Conservation (phyloP, 2,113 vertebrate species). For the Acanthochromis polyacanthus region DNA sequence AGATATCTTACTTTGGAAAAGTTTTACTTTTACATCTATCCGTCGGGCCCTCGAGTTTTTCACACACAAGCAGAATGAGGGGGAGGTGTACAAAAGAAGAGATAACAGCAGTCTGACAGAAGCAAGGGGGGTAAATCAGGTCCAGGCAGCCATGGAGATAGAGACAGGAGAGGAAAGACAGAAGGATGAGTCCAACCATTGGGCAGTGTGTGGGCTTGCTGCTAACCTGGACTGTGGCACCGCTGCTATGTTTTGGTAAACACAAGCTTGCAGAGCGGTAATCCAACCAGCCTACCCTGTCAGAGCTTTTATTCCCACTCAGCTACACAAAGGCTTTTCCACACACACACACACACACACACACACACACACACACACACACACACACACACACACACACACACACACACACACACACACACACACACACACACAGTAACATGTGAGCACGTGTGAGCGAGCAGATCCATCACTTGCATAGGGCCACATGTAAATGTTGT, state of each 20-base stretch:
- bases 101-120: slow-evolving; percentile 63
- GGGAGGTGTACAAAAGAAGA: slow-evolving; percentile 54
- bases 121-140: slow-evolving; percentile 61
- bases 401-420: background rate
- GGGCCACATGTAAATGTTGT: background rate
- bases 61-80: slow-evolving; percentile 34
- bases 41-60: slow-evolving; percentile 51
- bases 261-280: slow-evolving; percentile 22
- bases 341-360: background rate
- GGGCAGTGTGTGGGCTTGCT: slow-evolving; percentile 34
- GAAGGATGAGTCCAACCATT: slow-evolving; percentile 36
- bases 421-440: background rate
- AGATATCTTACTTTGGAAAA: slow-evolving; percentile 48
- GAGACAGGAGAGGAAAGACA: slow-evolving; percentile 43
- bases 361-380: background rate
- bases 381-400: background rate
- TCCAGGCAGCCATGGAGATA: slow-evolving; percentile 35
- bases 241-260: slow-evolving; percentile 28
- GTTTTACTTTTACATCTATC: slow-evolving; percentile 54
- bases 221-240: slow-evolving; percentile 32
- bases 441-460: background rate
- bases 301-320: slow-evolving; percentile 21
- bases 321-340: slow-evolving; percentile 9
- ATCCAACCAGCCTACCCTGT: slow-evolving; percentile 20
- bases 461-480: slow-evolving; percentile 12